Base-by-base conservation (phyloP, 1,140 invertebrate species). In the Amyelois transitella region DNA sequence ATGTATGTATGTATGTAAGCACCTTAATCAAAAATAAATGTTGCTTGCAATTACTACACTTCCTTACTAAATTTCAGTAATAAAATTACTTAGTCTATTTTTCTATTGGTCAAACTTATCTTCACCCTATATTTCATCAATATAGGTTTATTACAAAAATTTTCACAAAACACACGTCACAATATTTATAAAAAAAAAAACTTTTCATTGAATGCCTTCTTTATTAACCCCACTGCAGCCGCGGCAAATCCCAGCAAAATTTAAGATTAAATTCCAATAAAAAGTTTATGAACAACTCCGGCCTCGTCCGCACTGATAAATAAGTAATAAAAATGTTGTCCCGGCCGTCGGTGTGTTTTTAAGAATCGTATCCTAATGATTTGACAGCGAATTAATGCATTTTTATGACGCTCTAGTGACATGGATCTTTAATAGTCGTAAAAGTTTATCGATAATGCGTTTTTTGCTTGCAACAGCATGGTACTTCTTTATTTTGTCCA, bases 221-320 rank as follows among this genome's bases (percentile, higher is more conserved):
- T 28, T 28, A 28, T 28, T 38, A 14, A 48, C 20, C 55, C 44
- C 28, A 22, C 38, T 24, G 47, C 22, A 55, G 25, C 47, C 55
- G 61, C 58, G 53, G 75, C 71, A 70, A 81, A 76, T 74, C 62
- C 69, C 58, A 66, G 77, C 77, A 51, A 81, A 81, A 79, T 69
- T 77, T 71, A 18, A 78, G 78, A 81, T 81, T 78, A 78, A 69
- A 58, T 55, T 58, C 66, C 64, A 76, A 63, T 79, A 79, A 79
- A 81, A 76, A 10, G 65, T 77, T 81, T 67, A 75, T 66, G 69
- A 67, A 48, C 52, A 57, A 47, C 21, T 71, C 62, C 68, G 75
- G 69, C 63, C 62, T 54, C 50, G 53, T 49, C 56, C 54, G 51
- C 48, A 45, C 53, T 61, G 63, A 75, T 64, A 68, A 74, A 66